A percentile compares a stretch with the other conserved stretches of the same genome.
Conservation (phyloP, 2,113 vertebrate genomes). For the Mormyrus lacerda region DNA sequence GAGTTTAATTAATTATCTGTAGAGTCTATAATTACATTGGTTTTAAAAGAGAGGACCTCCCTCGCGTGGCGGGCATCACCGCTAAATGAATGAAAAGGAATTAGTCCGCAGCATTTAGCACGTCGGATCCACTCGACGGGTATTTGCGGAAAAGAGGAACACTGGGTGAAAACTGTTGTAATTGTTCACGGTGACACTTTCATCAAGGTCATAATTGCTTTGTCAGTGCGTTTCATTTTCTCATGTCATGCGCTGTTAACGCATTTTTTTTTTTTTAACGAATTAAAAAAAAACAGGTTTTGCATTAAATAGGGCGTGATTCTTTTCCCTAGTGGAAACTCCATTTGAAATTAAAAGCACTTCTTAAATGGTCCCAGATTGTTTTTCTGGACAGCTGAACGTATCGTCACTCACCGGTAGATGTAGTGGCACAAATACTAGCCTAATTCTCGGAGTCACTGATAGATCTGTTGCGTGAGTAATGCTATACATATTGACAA, state of each 20-base stretch:
- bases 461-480: background rate
- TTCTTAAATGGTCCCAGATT: background rate
- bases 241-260: constrained; percentile 10
- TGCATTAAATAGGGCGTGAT: background rate
- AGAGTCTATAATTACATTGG: constrained; percentile 36
- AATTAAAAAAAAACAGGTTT: background rate
- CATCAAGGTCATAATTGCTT: constrained; percentile 29
- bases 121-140: background rate
- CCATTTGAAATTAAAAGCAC: background rate
- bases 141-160: background rate
- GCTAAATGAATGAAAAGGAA: background rate
- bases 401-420: background rate
- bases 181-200: constrained; percentile 26
- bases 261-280: background rate
- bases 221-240: constrained; percentile 17
- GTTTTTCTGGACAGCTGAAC: background rate
- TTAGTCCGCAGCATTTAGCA: background rate
- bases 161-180: background rate
- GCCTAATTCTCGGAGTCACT: background rate
- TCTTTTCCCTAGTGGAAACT: background rate
- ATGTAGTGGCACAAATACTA: background rate
- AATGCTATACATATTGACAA: background rate
- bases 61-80: constrained; percentile 3
- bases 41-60: constrained; percentile 28
- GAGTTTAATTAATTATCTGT: constrained; percentile 35